Percentiles rank a stretch among this genome's conserved stretches.
Evolutionary conservation across 2,113 vertebrate genomes (phyloP).

Genomic region (Eurystomus gularis): DNA sequence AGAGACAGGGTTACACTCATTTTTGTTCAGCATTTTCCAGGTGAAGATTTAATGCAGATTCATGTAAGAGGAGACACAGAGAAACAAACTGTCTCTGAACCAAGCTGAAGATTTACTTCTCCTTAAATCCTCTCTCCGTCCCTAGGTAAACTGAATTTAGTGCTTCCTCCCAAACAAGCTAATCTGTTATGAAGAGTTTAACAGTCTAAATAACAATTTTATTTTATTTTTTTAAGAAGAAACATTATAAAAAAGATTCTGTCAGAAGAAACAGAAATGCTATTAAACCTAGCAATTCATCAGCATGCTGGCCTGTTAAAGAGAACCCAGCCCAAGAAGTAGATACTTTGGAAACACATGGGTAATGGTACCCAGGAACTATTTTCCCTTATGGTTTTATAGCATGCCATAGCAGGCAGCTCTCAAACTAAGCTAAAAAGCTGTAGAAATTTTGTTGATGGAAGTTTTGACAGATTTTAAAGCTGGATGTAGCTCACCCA

Average conservation of each 20-base stretch:
- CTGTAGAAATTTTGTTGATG: not conserved
- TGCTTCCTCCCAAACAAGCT: not conserved
- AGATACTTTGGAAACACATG: not conserved
- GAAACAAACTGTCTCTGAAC: not conserved
- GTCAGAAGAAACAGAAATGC: not conserved
- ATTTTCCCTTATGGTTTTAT: not conserved
- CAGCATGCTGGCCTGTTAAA: not conserved
- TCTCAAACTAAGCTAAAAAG: not conserved
- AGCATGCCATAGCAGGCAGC: not conserved
- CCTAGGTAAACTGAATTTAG: not conserved
- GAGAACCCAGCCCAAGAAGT: not conserved
- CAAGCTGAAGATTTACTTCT: not conserved
- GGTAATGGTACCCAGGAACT: not conserved
- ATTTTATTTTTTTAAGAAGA: not conserved
- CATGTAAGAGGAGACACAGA: not conserved
- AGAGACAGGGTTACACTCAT: rapidly evolving
- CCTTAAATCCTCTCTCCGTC: not conserved
- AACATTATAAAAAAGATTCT: not conserved
- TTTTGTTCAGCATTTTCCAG: not conserved
- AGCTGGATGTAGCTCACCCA: not conserved
- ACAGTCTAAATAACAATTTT: not conserved
- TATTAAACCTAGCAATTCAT: not conserved
- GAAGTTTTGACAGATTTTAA: not conserved
- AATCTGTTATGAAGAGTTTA: not conserved
- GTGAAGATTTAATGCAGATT: not conserved